phyloP scores from a whole-genome alignment of 1,140 invertebrate species.

The Philopotamus ludificatus region DNA sequence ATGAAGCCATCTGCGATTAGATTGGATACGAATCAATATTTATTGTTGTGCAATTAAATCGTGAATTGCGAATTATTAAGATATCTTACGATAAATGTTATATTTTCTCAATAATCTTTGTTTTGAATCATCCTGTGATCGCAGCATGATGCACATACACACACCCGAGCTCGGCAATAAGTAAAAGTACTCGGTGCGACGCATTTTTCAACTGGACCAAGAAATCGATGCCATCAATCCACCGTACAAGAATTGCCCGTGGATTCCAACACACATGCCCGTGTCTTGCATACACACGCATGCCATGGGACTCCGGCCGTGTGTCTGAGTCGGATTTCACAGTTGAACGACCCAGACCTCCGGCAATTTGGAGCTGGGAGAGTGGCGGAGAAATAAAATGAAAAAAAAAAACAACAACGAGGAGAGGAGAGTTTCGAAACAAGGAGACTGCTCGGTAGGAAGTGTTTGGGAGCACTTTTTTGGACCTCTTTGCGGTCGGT shows the following conservation, averaged over 20 bases:
- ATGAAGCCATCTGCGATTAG: too few species aligned
- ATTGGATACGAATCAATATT: too few species aligned
- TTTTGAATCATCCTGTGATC: too few species aligned
- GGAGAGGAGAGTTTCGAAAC: slow-evolving; percentile 1
- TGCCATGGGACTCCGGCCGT: background rate
- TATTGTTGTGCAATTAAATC: too few species aligned
- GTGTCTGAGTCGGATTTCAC: slow-evolving; percentile 4
- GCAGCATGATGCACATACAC: too few species aligned
- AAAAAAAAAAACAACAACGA: slow-evolving; percentile 6
- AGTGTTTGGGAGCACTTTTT: slow-evolving; percentile 1
- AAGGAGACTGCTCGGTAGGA: slow-evolving; percentile 4
- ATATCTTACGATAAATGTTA: too few species aligned
- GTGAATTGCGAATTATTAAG: too few species aligned
- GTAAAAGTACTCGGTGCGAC: background rate
- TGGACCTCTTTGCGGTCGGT: background rate
- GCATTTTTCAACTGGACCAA: background rate
- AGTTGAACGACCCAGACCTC: slow-evolving; percentile 16
- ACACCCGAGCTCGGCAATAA: too few species aligned
- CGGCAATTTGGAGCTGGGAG: slow-evolving; percentile 20
- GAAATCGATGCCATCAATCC: background rate
- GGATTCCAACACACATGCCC: background rate
- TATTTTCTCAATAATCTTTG: too few species aligned
- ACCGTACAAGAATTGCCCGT: background rate
- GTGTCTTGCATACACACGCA: too few species aligned
- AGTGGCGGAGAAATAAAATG: slow-evolving; percentile 1